Base-by-base conservation (phyloP, 2,888 invertebrate species). In the Deilephila elpenor region DNA sequence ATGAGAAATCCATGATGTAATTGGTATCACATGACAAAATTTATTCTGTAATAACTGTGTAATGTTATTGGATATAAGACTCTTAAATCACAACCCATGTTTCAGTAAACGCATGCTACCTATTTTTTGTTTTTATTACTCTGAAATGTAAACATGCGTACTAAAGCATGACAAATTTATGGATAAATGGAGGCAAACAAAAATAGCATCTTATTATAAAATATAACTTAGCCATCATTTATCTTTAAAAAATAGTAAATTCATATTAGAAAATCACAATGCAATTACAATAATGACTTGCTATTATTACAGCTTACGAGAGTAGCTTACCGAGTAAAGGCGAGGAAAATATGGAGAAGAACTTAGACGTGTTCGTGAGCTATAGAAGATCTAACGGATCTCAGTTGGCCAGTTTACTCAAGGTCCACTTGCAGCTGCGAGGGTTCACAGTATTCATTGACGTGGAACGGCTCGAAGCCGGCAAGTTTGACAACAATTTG, bases 401-500 rank as follows among this genome's bases (percentile, higher is more conserved):
- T 5, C 99, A 99, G 91, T 93, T 99, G 84, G 99, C 99, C 78
- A 98, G 98, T 95, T 95, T 98, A 83, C 95, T 99, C 78, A 99
- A 99, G 95, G 99, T 99, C 56, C 99, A 99, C 87, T 96, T 99
- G 71, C 99, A 99, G 91, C 94, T 99, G 76, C 95, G 99, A 84
- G 99, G 99, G 1, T 99, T 99, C 92, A 97, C 98, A 37, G 99
- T 99, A 37, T 99, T 99, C 91, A 99, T 99, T 80, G 99, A 99
- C 87, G 99, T 99, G 74, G 99, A 99, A 91, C 96, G 99, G 82
- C 94, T 99, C 76, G 98, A 99, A 91, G 99, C 99, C 37, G 99
- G 99, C 61, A 99, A 99, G 94, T 99, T 99, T 91, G 99, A 99
- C 91, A 99, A 99, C 88, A 99, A 99, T 88, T 95, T 99, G 71